Percentiles rank a stretch among this genome's conserved stretches.
phyloP scores from a whole-genome alignment of 2,888 invertebrate genomes.

The Heliconius ismenius region DNA sequence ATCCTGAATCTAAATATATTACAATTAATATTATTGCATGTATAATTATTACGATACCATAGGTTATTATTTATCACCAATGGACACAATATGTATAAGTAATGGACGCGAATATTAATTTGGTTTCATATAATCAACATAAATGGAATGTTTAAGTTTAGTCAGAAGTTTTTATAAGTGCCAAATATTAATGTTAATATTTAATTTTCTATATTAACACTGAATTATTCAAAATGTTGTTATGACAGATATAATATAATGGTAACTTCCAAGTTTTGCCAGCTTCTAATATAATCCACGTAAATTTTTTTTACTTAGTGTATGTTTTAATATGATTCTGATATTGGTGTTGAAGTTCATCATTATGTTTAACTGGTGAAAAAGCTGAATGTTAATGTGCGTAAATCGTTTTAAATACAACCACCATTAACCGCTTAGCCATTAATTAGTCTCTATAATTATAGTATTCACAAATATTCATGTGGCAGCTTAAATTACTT shows the following conservation, averaged over 20 bases:
- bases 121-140: conserved; percentile 25
- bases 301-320: not conserved
- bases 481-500: not conserved
- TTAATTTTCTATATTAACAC: not conserved
- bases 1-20: conserved; percentile 21
- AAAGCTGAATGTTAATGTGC: conserved; percentile 27
- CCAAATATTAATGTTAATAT: not conserved
- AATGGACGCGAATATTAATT: conserved; percentile 38
- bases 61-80: conserved; percentile 12
- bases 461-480: not conserved
- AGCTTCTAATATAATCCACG: conserved; percentile 3
- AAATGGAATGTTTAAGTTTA: conserved; percentile 28
- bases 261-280: not conserved
- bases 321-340: not conserved
- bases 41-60: conserved; percentile 24
- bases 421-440: not conserved
- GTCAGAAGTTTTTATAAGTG: conserved; percentile 6
- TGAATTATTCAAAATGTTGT: not conserved
- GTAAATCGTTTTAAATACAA: not conserved
- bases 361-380: not conserved
- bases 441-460: conserved; percentile 8
- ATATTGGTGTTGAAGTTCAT: not conserved
- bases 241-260: not conserved
- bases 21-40: conserved; percentile 8
- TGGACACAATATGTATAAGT: conserved; percentile 27